phyloP scores from a whole-genome alignment of 2,113 vertebrate genomes.

The Phylloscopus trochiloides region DNA sequence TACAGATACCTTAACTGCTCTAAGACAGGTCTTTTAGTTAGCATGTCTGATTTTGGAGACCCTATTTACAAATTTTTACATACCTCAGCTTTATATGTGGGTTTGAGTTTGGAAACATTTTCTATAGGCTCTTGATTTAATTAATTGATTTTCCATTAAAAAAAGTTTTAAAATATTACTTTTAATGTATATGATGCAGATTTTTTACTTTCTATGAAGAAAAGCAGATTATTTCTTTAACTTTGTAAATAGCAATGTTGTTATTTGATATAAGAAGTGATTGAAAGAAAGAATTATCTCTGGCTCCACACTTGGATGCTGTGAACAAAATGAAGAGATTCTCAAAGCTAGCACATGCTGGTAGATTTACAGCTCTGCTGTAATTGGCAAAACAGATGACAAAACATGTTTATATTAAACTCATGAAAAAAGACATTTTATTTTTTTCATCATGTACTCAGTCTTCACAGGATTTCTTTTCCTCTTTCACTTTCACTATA shows the following conservation, averaged over 20 bases:
- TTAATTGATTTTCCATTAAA: background rate
- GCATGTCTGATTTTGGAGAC: background rate
- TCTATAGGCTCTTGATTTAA: background rate
- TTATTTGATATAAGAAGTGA: background rate
- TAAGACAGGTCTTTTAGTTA: background rate
- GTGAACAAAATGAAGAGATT: conserved; percentile 12
- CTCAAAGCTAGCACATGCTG: background rate
- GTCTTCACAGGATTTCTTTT: background rate
- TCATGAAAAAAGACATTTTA: background rate
- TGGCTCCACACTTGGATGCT: background rate
- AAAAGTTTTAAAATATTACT: background rate
- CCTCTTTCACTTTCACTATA: background rate
- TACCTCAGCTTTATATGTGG: background rate
- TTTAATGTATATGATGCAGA: background rate
- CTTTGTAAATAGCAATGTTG: background rate
- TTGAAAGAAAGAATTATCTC: background rate
- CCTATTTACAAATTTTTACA: background rate
- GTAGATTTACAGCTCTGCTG: conserved; percentile 8
- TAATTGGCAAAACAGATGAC: conserved; percentile 21
- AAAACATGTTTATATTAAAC: conserved; percentile 7
- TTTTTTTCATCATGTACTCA: background rate
- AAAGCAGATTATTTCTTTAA: background rate
- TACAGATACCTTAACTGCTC: background rate
- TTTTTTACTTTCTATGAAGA: background rate
- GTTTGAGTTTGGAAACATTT: background rate